phyloP scores from a whole-genome alignment of 2,888 invertebrate genomes.

The Cantharis nigra region DNA sequence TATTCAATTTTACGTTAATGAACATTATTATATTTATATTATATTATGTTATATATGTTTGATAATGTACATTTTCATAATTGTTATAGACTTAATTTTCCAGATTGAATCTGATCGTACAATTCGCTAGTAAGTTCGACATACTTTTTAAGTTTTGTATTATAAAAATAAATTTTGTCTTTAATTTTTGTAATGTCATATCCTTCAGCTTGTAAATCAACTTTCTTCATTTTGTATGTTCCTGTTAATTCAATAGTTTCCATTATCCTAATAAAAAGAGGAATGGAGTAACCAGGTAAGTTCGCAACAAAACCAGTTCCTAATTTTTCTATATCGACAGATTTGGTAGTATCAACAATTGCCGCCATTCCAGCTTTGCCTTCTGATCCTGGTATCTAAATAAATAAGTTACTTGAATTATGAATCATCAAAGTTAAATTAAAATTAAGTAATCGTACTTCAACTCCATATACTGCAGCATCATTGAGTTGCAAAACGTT shows the following conservation, averaged over 20 bases:
- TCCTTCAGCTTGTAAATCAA: constrained; percentile 82
- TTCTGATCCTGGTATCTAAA: constrained; percentile 74
- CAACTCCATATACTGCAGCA: constrained; percentile 89
- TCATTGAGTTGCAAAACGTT: constrained; percentile 70
- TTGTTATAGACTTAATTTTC: constrained; percentile 29
- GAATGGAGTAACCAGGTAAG: constrained; percentile 85
- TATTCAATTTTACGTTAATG: too few species aligned
- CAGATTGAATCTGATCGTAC: constrained; percentile 45
- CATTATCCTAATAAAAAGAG: constrained; percentile 83
- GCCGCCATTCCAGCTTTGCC: constrained; percentile 95
- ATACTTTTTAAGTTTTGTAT: constrained; percentile 43
- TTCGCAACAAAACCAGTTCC: constrained; percentile 69
- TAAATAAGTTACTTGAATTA: background rate
- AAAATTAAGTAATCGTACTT: constrained; percentile 59
- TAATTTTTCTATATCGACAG: constrained; percentile 64
- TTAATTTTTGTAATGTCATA: constrained; percentile 74
- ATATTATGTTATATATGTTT: too few species aligned
- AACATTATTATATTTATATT: too few species aligned
- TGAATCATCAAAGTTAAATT: background rate
- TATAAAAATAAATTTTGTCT: constrained; percentile 74
- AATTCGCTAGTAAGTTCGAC: constrained; percentile 42
- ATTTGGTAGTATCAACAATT: constrained; percentile 71
- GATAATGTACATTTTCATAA: background rate
- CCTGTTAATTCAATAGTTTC: constrained; percentile 78
- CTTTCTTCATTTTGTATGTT: constrained; percentile 93